Conservation (phyloP, 2,113 vertebrate species). For the Apteryx owenii region DNA sequence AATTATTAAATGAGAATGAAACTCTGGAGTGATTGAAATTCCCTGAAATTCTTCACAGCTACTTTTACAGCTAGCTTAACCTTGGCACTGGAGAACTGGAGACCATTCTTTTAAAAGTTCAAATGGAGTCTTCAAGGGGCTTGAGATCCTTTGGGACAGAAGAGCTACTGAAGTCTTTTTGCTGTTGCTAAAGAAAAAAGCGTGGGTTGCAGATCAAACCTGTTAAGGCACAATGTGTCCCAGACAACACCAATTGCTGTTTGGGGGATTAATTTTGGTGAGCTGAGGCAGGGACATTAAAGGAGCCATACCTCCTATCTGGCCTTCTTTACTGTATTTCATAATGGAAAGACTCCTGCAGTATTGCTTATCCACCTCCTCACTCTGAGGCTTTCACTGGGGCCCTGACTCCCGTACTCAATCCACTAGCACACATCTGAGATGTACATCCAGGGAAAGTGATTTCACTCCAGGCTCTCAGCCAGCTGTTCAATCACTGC, state of each 20-base stretch:
- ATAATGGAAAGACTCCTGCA: not conserved
- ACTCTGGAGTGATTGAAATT: not conserved
- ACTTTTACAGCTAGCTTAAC: not conserved
- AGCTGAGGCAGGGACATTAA: not conserved
- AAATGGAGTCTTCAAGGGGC: not conserved
- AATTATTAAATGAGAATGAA: not conserved
- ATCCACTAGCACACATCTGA: not conserved
- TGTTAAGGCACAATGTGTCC: not conserved
- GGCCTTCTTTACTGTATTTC: not conserved
- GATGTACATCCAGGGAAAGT: not conserved
- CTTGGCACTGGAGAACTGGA: not conserved
- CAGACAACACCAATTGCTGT: not conserved
- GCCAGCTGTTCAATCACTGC: not conserved
- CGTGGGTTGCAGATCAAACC: not conserved
- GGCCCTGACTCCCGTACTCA: not conserved
- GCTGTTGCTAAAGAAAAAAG: not conserved
- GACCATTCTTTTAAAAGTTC: not conserved
- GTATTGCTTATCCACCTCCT: not conserved
- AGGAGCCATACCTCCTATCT: not conserved
- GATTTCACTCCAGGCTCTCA: not conserved
- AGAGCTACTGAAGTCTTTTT: not conserved
- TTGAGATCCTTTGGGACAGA: not conserved
- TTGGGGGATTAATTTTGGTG: not conserved
- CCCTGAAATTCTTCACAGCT: not conserved
- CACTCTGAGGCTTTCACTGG: not conserved